Conservation (phyloP, 2,888 invertebrate species). For the Pogonocherus hispidulus region DNA sequence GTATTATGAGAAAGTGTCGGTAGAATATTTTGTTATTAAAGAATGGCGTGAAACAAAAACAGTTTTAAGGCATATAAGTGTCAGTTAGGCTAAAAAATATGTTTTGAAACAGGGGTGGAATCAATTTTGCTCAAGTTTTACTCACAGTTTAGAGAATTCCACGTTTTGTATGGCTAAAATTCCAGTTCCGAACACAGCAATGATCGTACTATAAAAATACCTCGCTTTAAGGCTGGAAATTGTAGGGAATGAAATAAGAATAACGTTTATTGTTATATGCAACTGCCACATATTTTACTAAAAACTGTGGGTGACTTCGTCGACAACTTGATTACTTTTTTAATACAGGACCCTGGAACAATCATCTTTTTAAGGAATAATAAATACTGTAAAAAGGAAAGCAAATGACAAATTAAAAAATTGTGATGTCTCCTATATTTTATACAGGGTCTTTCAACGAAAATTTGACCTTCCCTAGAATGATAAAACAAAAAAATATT, state of each 20-base stretch:
- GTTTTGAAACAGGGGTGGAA: not conserved
- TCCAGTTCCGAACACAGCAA: not conserved
- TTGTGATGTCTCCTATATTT: too few species aligned
- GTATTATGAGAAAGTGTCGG: too few species aligned
- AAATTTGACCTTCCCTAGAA: too few species aligned
- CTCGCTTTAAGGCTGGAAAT: not conserved
- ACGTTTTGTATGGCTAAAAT: constrained; percentile 39
- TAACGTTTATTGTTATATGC: not conserved
- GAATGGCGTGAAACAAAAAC: not conserved
- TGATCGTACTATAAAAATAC: constrained; percentile 2
- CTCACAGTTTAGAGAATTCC: constrained; percentile 38
- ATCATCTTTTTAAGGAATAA: too few species aligned
- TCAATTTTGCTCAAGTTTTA: not conserved
- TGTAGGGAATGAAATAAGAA: not conserved
- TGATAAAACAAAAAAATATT: too few species aligned
- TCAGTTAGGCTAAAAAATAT: not conserved
- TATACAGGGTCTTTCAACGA: too few species aligned
- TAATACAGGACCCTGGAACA: too few species aligned
- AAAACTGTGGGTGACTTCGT: not conserved
- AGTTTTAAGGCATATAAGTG: not conserved
- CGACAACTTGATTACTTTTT: too few species aligned
- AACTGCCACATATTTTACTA: not conserved
- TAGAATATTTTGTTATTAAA: too few species aligned
- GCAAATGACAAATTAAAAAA: too few species aligned
- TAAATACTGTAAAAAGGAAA: too few species aligned